phyloP scores from a whole-genome alignment of 2,888 invertebrate species.

The Escarpia spicata region DNA sequence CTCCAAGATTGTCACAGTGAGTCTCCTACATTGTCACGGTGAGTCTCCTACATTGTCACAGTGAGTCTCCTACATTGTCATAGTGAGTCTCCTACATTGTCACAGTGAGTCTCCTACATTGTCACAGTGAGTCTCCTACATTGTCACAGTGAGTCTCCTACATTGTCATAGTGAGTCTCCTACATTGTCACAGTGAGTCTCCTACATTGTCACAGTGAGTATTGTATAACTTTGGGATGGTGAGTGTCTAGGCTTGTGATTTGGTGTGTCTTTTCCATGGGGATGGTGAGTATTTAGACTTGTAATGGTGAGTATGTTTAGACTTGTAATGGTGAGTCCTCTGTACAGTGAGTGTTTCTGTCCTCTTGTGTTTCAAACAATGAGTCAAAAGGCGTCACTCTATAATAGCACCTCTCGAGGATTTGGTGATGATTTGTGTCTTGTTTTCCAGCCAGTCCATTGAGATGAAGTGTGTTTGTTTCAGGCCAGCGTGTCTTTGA shows the following conservation, averaged over 20 bases:
- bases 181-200: background rate
- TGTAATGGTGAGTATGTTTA: too few species aligned
- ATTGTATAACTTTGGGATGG: too few species aligned
- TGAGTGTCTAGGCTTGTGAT: too few species aligned
- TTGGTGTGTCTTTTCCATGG: too few species aligned
- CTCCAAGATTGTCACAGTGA: too few species aligned
- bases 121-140: conserved; percentile 69
- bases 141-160: background rate
- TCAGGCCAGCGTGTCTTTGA: conserved; percentile 62
- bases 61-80: conserved; percentile 76
- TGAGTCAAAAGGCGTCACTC: too few species aligned
- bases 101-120: conserved; percentile 70
- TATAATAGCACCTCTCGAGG: background rate
- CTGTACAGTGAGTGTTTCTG: too few species aligned
- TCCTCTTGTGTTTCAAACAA: background rate
- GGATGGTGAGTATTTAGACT: too few species aligned
- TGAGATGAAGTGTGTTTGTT: too few species aligned
- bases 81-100: conserved; percentile 56
- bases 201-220: too few species aligned
- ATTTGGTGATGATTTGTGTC: background rate
- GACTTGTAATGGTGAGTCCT: too few species aligned
- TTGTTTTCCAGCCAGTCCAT: background rate
- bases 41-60: conserved; percentile 75
- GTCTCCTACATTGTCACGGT: conserved; percentile 70
- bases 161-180: background rate